A percentile compares a stretch with the other conserved stretches of the same genome.
phyloP scores from a whole-genome alignment of 2,888 invertebrate species.

The Eupeodes latifasciatus region DNA sequence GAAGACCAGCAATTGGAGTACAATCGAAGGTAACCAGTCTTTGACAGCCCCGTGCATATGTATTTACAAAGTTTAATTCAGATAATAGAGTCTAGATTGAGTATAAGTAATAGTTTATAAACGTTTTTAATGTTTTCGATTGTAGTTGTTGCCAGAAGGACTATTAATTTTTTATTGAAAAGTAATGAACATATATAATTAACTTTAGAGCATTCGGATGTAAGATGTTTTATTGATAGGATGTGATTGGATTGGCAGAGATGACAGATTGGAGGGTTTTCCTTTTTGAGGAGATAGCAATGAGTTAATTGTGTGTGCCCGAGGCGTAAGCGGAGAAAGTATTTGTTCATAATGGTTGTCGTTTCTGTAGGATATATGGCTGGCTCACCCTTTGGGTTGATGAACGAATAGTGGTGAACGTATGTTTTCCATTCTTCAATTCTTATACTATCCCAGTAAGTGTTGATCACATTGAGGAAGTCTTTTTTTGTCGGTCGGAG shows the following conservation, averaged over 20 bases:
- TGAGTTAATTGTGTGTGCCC: no score
- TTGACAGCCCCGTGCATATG: background rate
- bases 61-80: background rate
- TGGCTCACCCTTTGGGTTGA: background rate
- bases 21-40: no score
- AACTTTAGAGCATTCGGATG: background rate
- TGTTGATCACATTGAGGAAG: background rate
- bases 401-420: slow-evolving; percentile 3
- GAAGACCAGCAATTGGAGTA: background rate
- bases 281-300: slow-evolving; percentile 3
- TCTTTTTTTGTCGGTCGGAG: no score
- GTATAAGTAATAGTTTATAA: background rate
- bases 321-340: background rate
- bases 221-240: background rate
- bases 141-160: background rate
- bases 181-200: background rate
- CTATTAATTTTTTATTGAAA: background rate
- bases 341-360: background rate
- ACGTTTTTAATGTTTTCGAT: slow-evolving; percentile 2
- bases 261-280: background rate
- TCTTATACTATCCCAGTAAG: background rate
- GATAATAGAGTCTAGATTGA: background rate
- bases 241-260: slow-evolving; percentile 13
- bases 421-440: background rate
- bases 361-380: background rate